Evolutionary conservation across 1,140 invertebrate species (phyloP), one percentile per base, ranked within the genome.

Genomic region (Druon quercuslanigerum): DNA sequence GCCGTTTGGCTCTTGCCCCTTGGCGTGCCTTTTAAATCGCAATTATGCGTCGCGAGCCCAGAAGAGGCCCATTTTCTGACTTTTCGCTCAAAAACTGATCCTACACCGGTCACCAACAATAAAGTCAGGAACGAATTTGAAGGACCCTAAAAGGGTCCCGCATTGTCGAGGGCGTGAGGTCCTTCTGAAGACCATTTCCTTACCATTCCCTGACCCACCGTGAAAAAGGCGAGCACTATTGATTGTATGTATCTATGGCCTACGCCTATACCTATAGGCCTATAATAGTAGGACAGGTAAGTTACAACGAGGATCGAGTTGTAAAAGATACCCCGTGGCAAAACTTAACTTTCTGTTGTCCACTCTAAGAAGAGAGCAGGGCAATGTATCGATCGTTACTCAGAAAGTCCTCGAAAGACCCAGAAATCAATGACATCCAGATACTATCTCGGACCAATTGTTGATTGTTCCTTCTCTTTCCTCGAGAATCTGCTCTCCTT

Each of bases 11-110:
- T 33, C 13, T 33, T 66, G 13, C 60, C 17, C 51, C 52, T 50
- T 54, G 20, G 60, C 14, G 75, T 16, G 73, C 60, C 74, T 78
- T 80, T 86, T 84, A 84, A 85, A 85, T 79, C 54, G 82, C 82
- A 86, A 85, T 86, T 86, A 86, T 86, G 75, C 72, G 80, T 74
- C 73, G 72, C n/a, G 50, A 51, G 81, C 71, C 19, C 73, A 56
- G 66, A 71, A 77, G 71, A 73, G 50, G 3, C 14, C 66, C 57
- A 74, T 76, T 75, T 74, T 77, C 72, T 70, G 75, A 57, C 33
- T 16, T 25, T 77, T 72, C 71, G 52, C 19, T 72, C 81, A 17
- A 71, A 77, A 78, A 57, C 72, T 66, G 75, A 83, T 83, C 80
- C 77, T 73, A 75, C 70, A 51, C 16, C 56, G 57, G 19, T 51